Percentiles rank a stretch among this genome's conserved stretches.
phyloP scores from a whole-genome alignment of 1,140 invertebrate species.

The Medauroidea extradentata region DNA sequence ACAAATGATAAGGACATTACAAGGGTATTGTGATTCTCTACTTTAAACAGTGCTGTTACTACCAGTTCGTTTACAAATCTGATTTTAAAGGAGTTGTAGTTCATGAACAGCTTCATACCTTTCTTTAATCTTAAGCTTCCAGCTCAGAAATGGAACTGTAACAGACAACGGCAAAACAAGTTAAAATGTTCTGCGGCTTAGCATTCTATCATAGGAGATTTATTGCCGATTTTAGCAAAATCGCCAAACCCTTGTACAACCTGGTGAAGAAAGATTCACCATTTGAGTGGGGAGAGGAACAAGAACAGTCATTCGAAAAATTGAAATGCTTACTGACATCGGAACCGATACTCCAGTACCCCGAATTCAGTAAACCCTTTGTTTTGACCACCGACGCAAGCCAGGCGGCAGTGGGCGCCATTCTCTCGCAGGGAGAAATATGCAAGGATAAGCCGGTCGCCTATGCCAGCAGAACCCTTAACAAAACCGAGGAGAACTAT shows the following conservation, averaged over 20 bases:
- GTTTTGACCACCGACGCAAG: slow-evolving; percentile 11
- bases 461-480: slow-evolving; percentile 34
- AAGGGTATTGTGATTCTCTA: no score
- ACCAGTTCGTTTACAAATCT: no score
- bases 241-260: slow-evolving; percentile 35
- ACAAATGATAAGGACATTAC: no score
- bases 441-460: slow-evolving; percentile 14
- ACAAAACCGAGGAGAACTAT: slow-evolving; percentile 36
- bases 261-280: slow-evolving; percentile 35
- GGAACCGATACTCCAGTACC: no score
- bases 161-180: slow-evolving; percentile 34
- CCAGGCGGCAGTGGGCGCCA: slow-evolving; percentile 12
- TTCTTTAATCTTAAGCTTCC: no score
- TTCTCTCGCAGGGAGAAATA: slow-evolving; percentile 14
- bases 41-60: no score
- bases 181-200: slow-evolving; percentile 44
- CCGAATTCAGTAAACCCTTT: neutral
- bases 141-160: no score
- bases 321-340: slow-evolving; percentile 5
- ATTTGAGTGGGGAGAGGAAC: slow-evolving; percentile 28
- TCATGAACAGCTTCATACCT: no score
- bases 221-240: slow-evolving; percentile 35
- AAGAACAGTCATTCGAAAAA: slow-evolving; percentile 31
- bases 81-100: no score
- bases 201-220: slow-evolving; percentile 42